Base-by-base conservation (phyloP, 2,113 vertebrate genomes). In the Cercocebus atys region DNA sequence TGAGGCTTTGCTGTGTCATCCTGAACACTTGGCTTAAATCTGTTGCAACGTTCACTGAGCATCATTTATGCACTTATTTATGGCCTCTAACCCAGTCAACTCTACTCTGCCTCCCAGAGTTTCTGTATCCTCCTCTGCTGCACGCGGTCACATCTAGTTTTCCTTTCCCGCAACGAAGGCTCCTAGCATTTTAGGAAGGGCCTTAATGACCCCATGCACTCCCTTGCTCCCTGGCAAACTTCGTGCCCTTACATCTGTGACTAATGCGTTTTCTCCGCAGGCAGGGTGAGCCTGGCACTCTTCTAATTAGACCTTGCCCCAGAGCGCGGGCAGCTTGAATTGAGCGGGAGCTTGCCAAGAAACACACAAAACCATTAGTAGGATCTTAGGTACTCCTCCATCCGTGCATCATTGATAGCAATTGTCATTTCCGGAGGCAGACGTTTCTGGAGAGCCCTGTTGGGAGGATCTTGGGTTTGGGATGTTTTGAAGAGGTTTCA, bases 281-380 rank as follows among this genome's bases (percentile, higher is more conserved):
- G 38, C 40, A 43, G 66, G 27, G 79, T 80, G 66, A 91, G 50
- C 81, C 85, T 88, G 81, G 73, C 61, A 38, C n/a, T 66, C 68
- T 95, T 66, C 57, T 64, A 59, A 50, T 57, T n/a, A 94, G 89
- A 93, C 70, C 64, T 88, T 82, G 73, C 94, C 68, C 55, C 81
- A 9, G 52, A 68, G 78, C 25, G 0, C 57, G 5, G 80, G 81
- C 23, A 93, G 59, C 52, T 90, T 73, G 86, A 72, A 96, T 38
- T 35, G 79, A 90, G 64, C 47, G 2, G 16, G 50, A 35, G 9
- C 50, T 45, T 83, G 94, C 90, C 94, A 95, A 93, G 47, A 92
- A 89, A 75, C 84, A 64, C 88, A 88, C 73, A 79, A 95, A 83
- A 82, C 59, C 92, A 38, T 90, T 50, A 73, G 79, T 30, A 89